phyloP scores from a whole-genome alignment of 2,888 invertebrate genomes.

The Cryptus armator region DNA sequence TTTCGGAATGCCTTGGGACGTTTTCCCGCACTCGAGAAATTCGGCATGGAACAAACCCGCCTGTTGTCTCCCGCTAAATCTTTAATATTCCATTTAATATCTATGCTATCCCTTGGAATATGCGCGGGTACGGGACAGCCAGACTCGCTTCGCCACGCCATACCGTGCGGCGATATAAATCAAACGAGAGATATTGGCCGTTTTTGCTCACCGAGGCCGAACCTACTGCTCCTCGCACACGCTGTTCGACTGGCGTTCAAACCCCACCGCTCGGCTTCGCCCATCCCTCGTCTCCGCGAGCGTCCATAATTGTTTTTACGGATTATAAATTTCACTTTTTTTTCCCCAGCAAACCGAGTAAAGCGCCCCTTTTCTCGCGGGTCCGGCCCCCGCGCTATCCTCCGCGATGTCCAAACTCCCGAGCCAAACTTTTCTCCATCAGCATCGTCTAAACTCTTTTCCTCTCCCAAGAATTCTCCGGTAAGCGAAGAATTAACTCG shows the following conservation, averaged over 20 bases:
- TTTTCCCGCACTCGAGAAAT: constrained; percentile 57
- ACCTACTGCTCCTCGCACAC: constrained; percentile 66
- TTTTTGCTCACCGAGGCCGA: constrained; percentile 77
- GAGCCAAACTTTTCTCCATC: constrained; percentile 51
- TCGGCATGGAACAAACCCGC: constrained; percentile 61
- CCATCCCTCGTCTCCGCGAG: constrained; percentile 54
- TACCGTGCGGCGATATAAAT: constrained; percentile 78
- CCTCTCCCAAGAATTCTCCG: background rate
- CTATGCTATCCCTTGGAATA: constrained; percentile 61
- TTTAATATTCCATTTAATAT: constrained; percentile 84
- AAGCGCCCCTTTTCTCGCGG: constrained; percentile 55
- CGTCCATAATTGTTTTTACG: constrained; percentile 83
- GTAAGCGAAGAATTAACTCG: constrained; percentile 5
- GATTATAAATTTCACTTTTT: constrained; percentile 82
- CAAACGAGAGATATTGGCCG: constrained; percentile 83
- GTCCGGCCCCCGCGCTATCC: constrained; percentile 36
- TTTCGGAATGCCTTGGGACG: constrained; percentile 17
- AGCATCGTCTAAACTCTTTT: constrained; percentile 24
- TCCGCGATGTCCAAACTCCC: constrained; percentile 3
- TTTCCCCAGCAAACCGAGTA: constrained; percentile 44
- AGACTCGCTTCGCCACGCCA: constrained; percentile 70
- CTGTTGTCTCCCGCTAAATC: constrained; percentile 79
- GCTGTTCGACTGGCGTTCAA: constrained; percentile 34
- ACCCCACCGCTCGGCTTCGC: constrained; percentile 7
- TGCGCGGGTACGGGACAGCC: constrained; percentile 67